phyloP scores from a whole-genome alignment of 2,888 invertebrate species.

The Marasmarcha lunaedactyla region DNA sequence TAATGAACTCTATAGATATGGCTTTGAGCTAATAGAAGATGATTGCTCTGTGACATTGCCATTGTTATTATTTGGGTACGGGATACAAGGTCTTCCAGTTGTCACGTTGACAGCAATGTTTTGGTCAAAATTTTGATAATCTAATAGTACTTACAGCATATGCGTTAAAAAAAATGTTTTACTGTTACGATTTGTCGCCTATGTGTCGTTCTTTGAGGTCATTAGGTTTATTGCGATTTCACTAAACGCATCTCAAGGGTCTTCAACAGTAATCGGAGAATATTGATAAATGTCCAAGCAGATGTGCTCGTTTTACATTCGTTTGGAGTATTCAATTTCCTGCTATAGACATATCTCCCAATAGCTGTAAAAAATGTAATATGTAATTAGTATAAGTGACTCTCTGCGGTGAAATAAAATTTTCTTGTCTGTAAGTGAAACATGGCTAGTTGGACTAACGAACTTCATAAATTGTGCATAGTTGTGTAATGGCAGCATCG shows the following conservation, averaged over 20 bases:
- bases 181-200: conserved; percentile 21
- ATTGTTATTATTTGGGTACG: conserved; percentile 26
- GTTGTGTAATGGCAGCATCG: conserved; percentile 31
- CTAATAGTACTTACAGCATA: too few species aligned
- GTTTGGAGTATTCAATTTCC: too few species aligned
- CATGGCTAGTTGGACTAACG: too few species aligned
- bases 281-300: too few species aligned
- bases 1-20: conserved; percentile 60
- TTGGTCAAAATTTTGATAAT: neutral
- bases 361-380: too few species aligned
- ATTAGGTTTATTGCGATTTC: conserved; percentile 48
- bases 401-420: too few species aligned
- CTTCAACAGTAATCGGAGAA: too few species aligned
- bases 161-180: conserved; percentile 12
- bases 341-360: too few species aligned
- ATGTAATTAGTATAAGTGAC: too few species aligned
- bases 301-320: too few species aligned
- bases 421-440: too few species aligned
- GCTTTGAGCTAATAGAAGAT: conserved; percentile 59
- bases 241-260: conserved; percentile 36
- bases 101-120: neutral
- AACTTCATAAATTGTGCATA: neutral
- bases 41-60: conserved; percentile 49
- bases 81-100: conserved; percentile 35
- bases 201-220: conserved; percentile 38